Evolutionary conservation across 2,113 vertebrate species (phyloP), one percentile per base, ranked within the genome.

Genomic region (Gymnocephalus cernua): DNA sequence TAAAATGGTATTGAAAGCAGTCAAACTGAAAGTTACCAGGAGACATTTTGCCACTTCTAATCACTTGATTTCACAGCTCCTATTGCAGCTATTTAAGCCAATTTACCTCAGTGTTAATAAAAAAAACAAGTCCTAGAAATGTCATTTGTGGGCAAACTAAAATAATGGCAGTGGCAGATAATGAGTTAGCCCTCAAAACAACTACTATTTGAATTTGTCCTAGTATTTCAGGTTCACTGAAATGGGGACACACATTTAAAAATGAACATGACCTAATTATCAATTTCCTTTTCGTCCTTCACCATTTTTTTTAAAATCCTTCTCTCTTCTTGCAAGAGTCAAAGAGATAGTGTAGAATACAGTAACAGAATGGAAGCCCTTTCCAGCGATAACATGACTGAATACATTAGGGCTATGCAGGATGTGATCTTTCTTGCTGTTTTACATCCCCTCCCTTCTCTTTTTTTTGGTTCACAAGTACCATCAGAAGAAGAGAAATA

Each of bases 11-110:
- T 70, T 74, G 27, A 68, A 25, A 41, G 32, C 1, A 25, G 50
- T 74, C 57, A 23, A 53, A 41, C 29, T 57, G 48, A 83, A 50
- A 88, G 25, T 63, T 79, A 72, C 72, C 38, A 51, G 32, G 44
- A 68, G 35, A 57, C 51, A 66, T 83, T 53, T 67, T 67, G 71
- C 45, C 41, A 75, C 50, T 78, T 86, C 8, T 78, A 77, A 62
- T 68, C 50, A 59, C 50, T 57, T 78, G 41, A 61, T 75, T 74
- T 73, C 23, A 54, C 72, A 63, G 58, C 29, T 56, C 27, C 54
- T 68, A 87, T 85, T 80, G 74, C 56, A 50, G 65, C 74, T 51
- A 44, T 77, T 82, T 45, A 62, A 45, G 70, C 44, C 62, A 72
- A 29, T 79, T 82, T 78, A 29, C 59, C 59, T 35, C 19, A 15